These are phyloP conservation scores for Thumatha senex DNA, from an alignment of 2,888 invertebrate genomes.

Conservation along the genomic window DNA sequence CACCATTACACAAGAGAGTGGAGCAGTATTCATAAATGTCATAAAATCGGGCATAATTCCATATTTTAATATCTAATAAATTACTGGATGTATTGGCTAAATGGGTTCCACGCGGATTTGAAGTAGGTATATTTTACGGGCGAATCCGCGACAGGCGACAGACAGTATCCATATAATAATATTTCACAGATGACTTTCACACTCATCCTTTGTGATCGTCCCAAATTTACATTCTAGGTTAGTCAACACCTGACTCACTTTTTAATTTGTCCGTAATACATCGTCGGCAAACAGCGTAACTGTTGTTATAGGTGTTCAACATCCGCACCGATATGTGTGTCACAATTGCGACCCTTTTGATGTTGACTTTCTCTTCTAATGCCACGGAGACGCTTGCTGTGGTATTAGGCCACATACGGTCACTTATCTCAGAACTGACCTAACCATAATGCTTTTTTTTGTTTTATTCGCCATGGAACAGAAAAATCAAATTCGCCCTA, in stretches of 20 bases:
- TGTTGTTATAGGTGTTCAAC: slow-evolving; percentile 8
- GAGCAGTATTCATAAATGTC: too few species aligned
- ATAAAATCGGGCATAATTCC: too few species aligned
- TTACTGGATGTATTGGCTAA: slow-evolving; percentile 6
- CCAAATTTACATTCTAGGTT: slow-evolving; percentile 8
- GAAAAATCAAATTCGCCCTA: too few species aligned
- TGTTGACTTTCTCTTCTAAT: slow-evolving; percentile 12
- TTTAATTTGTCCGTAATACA: slow-evolving; percentile 13
- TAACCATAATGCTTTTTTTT: too few species aligned
- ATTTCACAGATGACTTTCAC: slow-evolving; percentile 4
- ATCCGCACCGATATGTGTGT: slow-evolving; percentile 6
- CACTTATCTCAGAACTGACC: too few species aligned
- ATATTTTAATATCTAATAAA: too few species aligned
- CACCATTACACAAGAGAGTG: too few species aligned
- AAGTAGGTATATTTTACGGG: too few species aligned
- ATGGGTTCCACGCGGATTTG: not conserved
- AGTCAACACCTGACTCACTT: slow-evolving; percentile 16
- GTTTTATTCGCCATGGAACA: too few species aligned
- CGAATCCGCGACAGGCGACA: too few species aligned
- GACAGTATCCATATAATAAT: not conserved
- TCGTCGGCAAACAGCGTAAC: slow-evolving; percentile 6
- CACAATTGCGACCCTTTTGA: slow-evolving; percentile 6
- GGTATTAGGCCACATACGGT: too few species aligned
- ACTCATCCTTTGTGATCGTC: slow-evolving; percentile 3
- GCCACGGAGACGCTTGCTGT: too few species aligned